Evolutionary conservation across 2,797 vertebrate species (phyloP).

Genomic region (Helarctos malayanus): DNA sequence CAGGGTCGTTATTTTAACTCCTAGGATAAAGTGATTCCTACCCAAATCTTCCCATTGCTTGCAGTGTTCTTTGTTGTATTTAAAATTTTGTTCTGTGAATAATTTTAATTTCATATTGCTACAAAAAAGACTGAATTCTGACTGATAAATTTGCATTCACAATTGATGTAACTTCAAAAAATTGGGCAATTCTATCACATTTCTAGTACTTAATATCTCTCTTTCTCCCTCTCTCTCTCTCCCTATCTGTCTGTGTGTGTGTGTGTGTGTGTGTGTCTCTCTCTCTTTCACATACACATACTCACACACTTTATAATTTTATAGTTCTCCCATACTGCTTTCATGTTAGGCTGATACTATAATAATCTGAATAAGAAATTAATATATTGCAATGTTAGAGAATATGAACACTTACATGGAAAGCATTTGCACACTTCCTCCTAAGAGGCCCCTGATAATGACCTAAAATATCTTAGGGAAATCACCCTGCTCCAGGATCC

Average conservation of each 20-base stretch:
- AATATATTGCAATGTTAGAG: background rate
- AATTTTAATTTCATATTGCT: background rate
- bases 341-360: background rate
- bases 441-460: background rate
- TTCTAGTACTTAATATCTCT: background rate
- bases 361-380: constrained; percentile 27
- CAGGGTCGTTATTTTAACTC: background rate
- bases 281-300: background rate
- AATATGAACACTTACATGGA: background rate
- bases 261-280: background rate
- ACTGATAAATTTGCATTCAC: background rate
- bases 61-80: background rate
- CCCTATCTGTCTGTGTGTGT: background rate
- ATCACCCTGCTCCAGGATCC: background rate
- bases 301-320: background rate
- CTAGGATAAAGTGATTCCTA: background rate
- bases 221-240: background rate
- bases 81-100: background rate
- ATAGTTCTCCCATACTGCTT: background rate
- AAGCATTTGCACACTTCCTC: background rate
- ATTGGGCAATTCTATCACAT: background rate
- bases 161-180: constrained; percentile 3
- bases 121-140: background rate
- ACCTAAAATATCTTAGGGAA: background rate
- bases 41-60: background rate